Conservation (phyloP, 2,888 invertebrate species). For the Rugalucina vietnamica region DNA sequence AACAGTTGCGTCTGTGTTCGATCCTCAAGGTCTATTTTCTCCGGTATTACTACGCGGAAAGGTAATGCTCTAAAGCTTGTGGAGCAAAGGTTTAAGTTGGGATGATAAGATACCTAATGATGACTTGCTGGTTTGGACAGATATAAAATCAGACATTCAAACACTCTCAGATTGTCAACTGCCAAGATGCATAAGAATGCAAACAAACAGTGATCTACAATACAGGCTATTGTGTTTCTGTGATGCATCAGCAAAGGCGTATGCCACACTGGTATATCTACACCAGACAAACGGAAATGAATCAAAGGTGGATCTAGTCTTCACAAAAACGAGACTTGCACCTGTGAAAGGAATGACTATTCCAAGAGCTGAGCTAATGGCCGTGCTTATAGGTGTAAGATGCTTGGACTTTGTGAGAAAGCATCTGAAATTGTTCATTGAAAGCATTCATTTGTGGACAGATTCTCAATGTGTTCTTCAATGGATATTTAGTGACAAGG, state of each 20-base stretch:
- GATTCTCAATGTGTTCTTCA: neutral
- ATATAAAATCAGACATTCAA: neutral
- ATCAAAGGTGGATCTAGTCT: constrained; percentile 8
- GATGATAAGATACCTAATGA: neutral
- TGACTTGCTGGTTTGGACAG: neutral
- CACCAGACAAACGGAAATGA: neutral
- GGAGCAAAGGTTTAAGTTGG: constrained; percentile 4
- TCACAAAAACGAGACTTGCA: neutral
- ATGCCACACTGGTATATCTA: constrained; percentile 7
- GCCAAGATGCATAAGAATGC: neutral
- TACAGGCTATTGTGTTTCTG: constrained; percentile 9
- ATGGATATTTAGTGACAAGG: neutral
- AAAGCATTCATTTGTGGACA: neutral
- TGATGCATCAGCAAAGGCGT: constrained; percentile 3
- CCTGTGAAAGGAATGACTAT: constrained; percentile 11
- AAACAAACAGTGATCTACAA: neutral
- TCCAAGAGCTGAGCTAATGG: neutral
- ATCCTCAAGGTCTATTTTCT: constrained; percentile 17
- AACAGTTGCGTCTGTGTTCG: constrained; percentile 17
- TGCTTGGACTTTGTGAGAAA: constrained; percentile 10
- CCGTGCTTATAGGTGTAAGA: constrained; percentile 5
- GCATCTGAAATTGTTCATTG: neutral
- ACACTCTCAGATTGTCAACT: neutral
- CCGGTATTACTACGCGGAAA: constrained; percentile 6
- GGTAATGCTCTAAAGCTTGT: constrained; percentile 2